Conservation (phyloP, 2,797 vertebrate genomes). For the Oryzias dopingdopingensis region DNA sequence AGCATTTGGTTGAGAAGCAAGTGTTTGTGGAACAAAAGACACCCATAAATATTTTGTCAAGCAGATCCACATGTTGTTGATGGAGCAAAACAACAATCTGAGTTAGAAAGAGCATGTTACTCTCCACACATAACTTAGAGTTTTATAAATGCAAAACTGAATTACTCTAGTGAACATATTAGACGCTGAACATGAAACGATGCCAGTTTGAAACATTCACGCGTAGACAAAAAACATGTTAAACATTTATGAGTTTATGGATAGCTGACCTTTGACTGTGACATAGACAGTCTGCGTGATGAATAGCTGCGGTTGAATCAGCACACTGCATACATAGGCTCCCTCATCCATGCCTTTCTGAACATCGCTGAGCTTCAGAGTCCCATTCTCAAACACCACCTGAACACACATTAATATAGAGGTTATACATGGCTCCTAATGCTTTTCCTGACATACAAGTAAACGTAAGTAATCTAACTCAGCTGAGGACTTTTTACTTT, state of each 20-base stretch:
- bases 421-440: not conserved
- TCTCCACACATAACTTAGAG: too few species aligned
- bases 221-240: not conserved
- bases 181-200: too few species aligned
- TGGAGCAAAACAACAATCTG: not conserved
- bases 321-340: slow-evolving; percentile 95
- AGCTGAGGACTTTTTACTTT: too few species aligned
- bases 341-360: slow-evolving; percentile 98
- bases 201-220: too few species aligned
- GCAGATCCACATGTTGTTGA: not conserved
- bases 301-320: slow-evolving; percentile 95
- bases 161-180: too few species aligned
- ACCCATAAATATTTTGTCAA: too few species aligned
- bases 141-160: too few species aligned
- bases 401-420: slow-evolving; percentile 46
- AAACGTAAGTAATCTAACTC: too few species aligned
- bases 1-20: not conserved
- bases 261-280: slow-evolving; percentile 89
- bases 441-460: not conserved
- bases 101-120: too few species aligned
- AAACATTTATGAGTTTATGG: not conserved
- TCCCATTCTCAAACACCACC: slow-evolving; percentile 96
- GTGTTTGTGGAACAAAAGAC: not conserved
- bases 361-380: slow-evolving; percentile 94
- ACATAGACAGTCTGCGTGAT: slow-evolving; percentile 96